Evolutionary conservation across 2,888 invertebrate species (phyloP), one percentile per base, ranked within the genome.

Genomic region (Parelbella ahira): DNA sequence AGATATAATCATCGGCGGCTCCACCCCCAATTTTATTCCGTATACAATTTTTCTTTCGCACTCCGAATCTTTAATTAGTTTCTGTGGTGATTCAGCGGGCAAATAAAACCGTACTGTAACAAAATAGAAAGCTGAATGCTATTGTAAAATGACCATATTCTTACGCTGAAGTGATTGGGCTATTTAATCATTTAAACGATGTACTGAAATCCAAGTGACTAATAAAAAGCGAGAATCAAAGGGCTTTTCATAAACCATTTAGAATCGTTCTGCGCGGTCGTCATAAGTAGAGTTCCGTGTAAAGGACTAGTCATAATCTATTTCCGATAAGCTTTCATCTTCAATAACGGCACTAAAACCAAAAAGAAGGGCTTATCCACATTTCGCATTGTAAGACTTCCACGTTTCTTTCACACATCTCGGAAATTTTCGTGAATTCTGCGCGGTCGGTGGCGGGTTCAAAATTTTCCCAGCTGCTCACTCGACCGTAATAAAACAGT

Each of bases 261-360:
- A 37, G 28, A 21, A 10, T 3, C 27, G 13, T 4, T 9, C 21
- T 5, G 12, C 8, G n/a, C 23, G 29, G 38, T 23, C 37, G 48
- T 46, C 41, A 38, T 48, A 33, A 48, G 47, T 49, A 47, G 44
- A 47, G 44, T 51, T 47, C 38, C 42, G 42, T 47, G 47, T 51
- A 34, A 15, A 15, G 24, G 43, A 45, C 29, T 25, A 48, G 47
- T 52, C 48, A 63, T 60, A 68, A 68, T 65, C 59, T 58, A 59
- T 58, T 66, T 68, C 65, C 68, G 54, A 71, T 74, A 63, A 60
- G 54, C 58, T 65, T 69, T 72, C 63, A 66, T 61, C 63, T 60
- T 54, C 63, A 63, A 66, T 73, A 70, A 67, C 54, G 48, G 18
- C 4, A 9, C 7, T 15, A 23, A 20, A 24, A 11, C 19, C 30